A percentile compares a stretch with the other conserved stretches of the same genome.
Conservation (phyloP, 2,113 vertebrate genomes). For the Neolamprologus tretocephalus region DNA sequence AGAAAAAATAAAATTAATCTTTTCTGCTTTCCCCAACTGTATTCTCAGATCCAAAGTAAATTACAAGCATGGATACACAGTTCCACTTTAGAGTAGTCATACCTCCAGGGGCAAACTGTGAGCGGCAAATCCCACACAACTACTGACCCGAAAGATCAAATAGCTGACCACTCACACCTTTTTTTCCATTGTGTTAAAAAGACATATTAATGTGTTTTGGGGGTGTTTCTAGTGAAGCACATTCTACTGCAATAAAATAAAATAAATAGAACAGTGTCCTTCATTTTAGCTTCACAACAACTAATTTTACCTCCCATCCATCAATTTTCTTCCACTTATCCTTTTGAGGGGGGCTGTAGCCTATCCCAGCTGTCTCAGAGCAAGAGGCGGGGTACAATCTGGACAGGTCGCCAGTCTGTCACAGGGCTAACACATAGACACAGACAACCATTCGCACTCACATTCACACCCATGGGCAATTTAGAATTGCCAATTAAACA, state of each 20-base stretch:
- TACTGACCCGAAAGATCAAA: conserved; percentile 19
- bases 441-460: neutral
- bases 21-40: neutral
- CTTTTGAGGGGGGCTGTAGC: neutral
- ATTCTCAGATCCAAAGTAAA: conserved; percentile 3
- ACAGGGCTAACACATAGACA: neutral
- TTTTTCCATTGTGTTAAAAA: neutral
- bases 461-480: neutral
- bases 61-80: conserved; percentile 29
- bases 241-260: neutral
- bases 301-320: neutral
- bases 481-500: neutral
- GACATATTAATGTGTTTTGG: neutral
- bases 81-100: conserved; percentile 18
- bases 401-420: neutral
- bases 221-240: neutral
- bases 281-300: neutral
- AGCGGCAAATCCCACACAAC: neutral
- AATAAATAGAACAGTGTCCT: neutral
- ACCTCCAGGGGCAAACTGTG: conserved; percentile 7
- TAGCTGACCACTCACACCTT: neutral
- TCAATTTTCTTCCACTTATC: neutral
- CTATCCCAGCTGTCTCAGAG: neutral
- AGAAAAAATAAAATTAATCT: neutral
- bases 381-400: neutral